Percentiles rank a stretch among this genome's conserved stretches.
Conservation (phyloP, 2,113 vertebrate genomes). For the Leptobrachium ailaonicum region DNA sequence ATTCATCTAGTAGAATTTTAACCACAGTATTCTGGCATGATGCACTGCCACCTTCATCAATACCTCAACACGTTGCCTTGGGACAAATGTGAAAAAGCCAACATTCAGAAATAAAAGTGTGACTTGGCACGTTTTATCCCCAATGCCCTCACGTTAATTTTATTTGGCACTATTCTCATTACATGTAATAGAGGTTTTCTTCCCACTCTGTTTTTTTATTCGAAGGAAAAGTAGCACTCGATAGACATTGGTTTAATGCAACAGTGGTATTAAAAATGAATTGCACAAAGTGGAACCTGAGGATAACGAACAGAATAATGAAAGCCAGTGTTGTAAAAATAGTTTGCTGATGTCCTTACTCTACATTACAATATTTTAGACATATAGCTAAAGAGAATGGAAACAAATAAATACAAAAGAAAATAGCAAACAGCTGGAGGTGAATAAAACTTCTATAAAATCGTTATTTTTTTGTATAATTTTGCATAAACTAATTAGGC, state of each 20-base stretch:
- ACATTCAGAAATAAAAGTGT: slow-evolving; percentile 19
- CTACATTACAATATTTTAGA: too few species aligned
- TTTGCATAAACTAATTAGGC: too few species aligned
- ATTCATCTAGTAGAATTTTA: slow-evolving; percentile 9
- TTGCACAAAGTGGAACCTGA: too few species aligned
- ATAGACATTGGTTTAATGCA: slow-evolving; percentile 4
- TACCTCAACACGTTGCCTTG: slow-evolving; percentile 7
- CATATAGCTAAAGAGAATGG: too few species aligned
- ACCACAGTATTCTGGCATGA: slow-evolving; percentile 14
- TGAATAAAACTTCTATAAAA: too few species aligned
- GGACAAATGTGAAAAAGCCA: slow-evolving; percentile 16
- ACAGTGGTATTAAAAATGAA: neutral
- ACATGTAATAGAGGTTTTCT: slow-evolving; percentile 29
- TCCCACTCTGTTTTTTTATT: neutral
- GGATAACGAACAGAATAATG: too few species aligned
- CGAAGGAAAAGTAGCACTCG: slow-evolving; percentile 11
- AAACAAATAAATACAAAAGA: too few species aligned
- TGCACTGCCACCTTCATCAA: slow-evolving; percentile 14
- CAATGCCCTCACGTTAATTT: slow-evolving; percentile 20
- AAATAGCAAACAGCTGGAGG: too few species aligned
- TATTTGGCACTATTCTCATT: neutral
- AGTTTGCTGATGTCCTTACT: too few species aligned
- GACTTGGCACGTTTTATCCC: slow-evolving; percentile 10
- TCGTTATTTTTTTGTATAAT: too few species aligned
- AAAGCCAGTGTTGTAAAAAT: too few species aligned